phyloP scores from a whole-genome alignment of 1,140 invertebrate genomes.

The Orchestia grillus region DNA sequence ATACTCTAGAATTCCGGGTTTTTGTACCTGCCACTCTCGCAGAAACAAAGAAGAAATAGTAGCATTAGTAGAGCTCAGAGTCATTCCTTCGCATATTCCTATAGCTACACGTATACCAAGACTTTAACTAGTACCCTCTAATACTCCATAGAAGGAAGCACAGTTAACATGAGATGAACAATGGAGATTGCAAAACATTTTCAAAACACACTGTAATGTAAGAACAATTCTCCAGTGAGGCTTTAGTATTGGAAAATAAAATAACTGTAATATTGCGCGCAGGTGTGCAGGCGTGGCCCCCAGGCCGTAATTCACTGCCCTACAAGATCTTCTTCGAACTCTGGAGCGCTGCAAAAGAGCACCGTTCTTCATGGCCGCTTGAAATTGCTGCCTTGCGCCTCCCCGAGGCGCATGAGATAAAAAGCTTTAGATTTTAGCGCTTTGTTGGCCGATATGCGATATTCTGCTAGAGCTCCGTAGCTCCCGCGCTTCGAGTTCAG shows the following conservation, averaged over 20 bases:
- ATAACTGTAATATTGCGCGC: not conserved
- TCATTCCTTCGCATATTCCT: no score
- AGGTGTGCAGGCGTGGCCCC: no score
- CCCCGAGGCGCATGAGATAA: not conserved
- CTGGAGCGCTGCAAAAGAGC: not conserved
- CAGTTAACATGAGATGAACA: no score
- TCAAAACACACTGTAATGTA: no score
- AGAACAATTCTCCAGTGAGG: not conserved
- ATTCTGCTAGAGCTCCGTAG: not conserved
- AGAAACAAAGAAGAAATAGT: no score
- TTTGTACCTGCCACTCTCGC: no score
- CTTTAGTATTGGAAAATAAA: not conserved
- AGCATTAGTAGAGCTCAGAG: no score
- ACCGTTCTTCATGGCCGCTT: not conserved
- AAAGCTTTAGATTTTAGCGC: not conserved
- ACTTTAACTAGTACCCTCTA: no score
- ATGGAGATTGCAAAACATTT: no score
- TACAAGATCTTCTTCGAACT: not conserved
- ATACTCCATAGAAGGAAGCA: no score
- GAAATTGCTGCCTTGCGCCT: not conserved
- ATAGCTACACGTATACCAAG: no score
- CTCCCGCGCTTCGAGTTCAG: not conserved
- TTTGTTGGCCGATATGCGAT: conserved; percentile 18
- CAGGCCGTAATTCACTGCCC: not conserved
- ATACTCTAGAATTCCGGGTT: no score